Conservation (phyloP, 2,888 invertebrate species). For the Heliconius erato region DNA sequence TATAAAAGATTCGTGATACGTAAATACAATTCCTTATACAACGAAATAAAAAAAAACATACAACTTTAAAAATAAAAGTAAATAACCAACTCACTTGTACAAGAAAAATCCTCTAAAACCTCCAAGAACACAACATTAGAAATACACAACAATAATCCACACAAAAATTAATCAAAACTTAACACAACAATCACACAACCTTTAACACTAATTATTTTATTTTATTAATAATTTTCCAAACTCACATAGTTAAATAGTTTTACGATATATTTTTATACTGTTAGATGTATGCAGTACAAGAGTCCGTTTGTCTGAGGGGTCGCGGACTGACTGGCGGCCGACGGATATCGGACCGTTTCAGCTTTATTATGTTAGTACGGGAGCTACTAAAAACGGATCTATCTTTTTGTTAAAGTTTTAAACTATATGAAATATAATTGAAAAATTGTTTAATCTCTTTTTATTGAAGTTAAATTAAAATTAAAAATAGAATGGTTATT, state of each 20-base stretch:
- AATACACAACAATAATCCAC: constrained; percentile 12
- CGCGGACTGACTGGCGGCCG: constrained; percentile 50
- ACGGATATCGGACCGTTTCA: constrained; percentile 36
- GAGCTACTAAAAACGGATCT: constrained; percentile 28
- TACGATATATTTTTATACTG: constrained; percentile 7
- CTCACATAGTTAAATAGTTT: background rate
- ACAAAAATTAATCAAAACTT: constrained; percentile 1
- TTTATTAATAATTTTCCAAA: background rate
- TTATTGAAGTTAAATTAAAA: background rate
- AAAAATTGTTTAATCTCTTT: background rate
- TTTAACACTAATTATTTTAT: constrained; percentile 1
- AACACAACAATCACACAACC: constrained; percentile 6
- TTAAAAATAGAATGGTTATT: background rate
- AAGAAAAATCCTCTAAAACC: constrained; percentile 3
- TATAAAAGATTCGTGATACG: background rate
- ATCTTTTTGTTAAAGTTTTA: background rate
- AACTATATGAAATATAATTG: background rate
- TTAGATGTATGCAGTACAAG: background rate
- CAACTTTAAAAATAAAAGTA: background rate
- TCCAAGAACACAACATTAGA: constrained; percentile 8
- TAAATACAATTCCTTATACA: background rate
- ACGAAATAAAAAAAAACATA: background rate
- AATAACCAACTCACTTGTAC: constrained; percentile 11
- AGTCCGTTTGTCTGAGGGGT: constrained; percentile 27
- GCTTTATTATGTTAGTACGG: constrained; percentile 37